Evolutionary conservation across 2,888 invertebrate genomes (phyloP).

Genomic region (Hypena proboscidalis): DNA sequence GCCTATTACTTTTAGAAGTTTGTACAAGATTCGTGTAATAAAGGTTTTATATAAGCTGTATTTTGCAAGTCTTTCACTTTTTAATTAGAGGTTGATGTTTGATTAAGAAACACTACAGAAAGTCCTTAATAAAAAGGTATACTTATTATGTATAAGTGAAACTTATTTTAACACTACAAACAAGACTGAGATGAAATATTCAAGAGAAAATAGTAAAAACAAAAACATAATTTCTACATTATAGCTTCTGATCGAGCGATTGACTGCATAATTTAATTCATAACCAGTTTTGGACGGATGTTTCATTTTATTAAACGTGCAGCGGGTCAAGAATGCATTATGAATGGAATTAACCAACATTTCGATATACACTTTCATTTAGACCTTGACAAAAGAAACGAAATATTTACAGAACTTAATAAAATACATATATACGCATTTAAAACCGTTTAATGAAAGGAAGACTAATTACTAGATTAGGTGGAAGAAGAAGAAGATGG

Average conservation of each 20-base stretch:
- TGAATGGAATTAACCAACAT: slow-evolving; percentile 23
- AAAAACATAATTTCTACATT: slow-evolving; percentile 9
- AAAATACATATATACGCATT: too few relatives aligned
- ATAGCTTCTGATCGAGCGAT: slow-evolving; percentile 6
- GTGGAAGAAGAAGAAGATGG: too few relatives aligned
- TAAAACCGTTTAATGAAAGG: too few relatives aligned
- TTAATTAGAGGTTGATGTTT: background rate
- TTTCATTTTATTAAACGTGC: slow-evolving; percentile 20
- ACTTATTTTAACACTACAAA: background rate
- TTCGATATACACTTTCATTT: slow-evolving; percentile 6
- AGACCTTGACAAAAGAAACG: background rate
- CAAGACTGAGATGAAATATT: background rate
- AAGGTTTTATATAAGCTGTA: slow-evolving; percentile 3
- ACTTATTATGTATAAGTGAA: background rate
- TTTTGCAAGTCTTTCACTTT: slow-evolving; percentile 4
- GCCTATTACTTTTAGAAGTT: slow-evolving; percentile 10
- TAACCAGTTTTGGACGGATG: slow-evolving; percentile 20
- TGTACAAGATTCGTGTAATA: background rate
- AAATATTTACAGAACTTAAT: background rate
- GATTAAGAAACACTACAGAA: background rate
- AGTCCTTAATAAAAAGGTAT: too few relatives aligned
- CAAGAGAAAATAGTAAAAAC: slow-evolving; percentile 4
- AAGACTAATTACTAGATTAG: too few relatives aligned
- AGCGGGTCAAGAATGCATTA: slow-evolving; percentile 20
- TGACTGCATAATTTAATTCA: slow-evolving; percentile 9